These are phyloP conservation scores for Drosophila suzukii DNA, from an alignment of 1,140 invertebrate species.

Conservation along the genomic window DNA sequence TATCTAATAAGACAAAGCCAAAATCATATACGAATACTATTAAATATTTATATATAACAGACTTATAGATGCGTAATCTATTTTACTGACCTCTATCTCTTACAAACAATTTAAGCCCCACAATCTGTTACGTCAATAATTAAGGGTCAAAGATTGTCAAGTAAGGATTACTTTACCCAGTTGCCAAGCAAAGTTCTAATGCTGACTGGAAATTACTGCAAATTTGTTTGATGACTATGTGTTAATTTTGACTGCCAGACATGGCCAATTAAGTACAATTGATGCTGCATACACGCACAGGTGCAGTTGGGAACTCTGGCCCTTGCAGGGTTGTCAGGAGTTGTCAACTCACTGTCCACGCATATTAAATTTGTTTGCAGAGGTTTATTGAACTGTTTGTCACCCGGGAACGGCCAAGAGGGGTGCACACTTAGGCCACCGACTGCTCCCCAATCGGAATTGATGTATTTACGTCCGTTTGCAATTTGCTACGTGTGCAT, in stretches of 20 bases:
- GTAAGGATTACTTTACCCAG: not conserved
- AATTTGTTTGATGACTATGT: slow-evolving; percentile 32
- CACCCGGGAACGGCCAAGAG: slow-evolving; percentile 12
- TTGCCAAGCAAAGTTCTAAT: not conserved
- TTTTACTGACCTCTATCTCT: not conserved
- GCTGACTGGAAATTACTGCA: slow-evolving; percentile 16
- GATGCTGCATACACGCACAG: slow-evolving; percentile 27
- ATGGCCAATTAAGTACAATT: slow-evolving; percentile 68
- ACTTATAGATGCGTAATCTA: not conserved
- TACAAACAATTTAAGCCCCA: not conserved
- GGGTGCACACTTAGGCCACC: slow-evolving; percentile 18
- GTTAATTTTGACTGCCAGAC: slow-evolving; percentile 67
- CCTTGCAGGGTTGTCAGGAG: slow-evolving; percentile 14
- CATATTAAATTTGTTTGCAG: slow-evolving; percentile 72
- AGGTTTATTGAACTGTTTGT: slow-evolving; percentile 75
- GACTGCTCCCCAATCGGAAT: slow-evolving; percentile 57
- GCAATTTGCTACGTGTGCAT: slow-evolving; percentile 77
- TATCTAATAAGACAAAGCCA: no score
- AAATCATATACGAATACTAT: no score
- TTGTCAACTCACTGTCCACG: slow-evolving; percentile 46
- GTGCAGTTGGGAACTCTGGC: not conserved
- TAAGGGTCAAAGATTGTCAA: not conserved
- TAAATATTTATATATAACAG: no score
- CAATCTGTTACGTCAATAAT: not conserved
- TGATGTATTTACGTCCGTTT: slow-evolving; percentile 81